A percentile compares a stretch with the other conserved stretches of the same genome.
phyloP scores from a whole-genome alignment of 1,140 invertebrate species.

The Meloidogyne exigua region DNA sequence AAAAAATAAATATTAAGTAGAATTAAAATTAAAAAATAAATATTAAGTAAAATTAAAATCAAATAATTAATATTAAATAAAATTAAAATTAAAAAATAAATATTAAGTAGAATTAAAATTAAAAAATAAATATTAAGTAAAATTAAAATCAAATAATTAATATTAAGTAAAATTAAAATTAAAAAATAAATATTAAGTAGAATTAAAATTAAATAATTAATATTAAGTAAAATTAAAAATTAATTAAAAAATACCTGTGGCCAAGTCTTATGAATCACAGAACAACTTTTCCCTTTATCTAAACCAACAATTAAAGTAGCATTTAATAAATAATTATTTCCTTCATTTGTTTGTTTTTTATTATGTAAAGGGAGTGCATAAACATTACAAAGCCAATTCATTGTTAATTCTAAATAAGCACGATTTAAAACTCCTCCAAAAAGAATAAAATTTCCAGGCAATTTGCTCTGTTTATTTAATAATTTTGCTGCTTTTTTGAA shows the following conservation, averaged over 20 bases:
- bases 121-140: no score
- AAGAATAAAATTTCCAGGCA: conserved; percentile 41
- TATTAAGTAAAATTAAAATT: neutral
- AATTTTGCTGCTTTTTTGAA: conserved; percentile 32
- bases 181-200: no score
- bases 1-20: neutral
- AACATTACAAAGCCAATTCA: conserved; percentile 57
- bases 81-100: neutral
- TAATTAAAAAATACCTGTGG: conserved; percentile 11
- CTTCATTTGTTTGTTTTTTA: conserved; percentile 18
- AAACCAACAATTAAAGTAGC: conserved; percentile 43
- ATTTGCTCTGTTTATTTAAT: conserved; percentile 26
- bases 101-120: neutral
- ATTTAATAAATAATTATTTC: conserved; percentile 34
- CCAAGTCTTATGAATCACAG: conserved; percentile 44
- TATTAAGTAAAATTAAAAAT: neutral
- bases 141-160: neutral
- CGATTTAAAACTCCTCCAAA: conserved; percentile 49
- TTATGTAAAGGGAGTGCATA: conserved; percentile 27
- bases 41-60: no score
- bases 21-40: no score
- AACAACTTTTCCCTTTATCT: conserved; percentile 31
- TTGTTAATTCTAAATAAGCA: conserved; percentile 53
- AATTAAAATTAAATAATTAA: no score
- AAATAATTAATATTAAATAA: no score